A percentile compares a stretch with the other conserved stretches of the same genome.
These are phyloP conservation scores for cat (Felis catus) DNA, from an alignment of 2,113 vertebrate genomes.

Conservation along the genomic window DNA sequence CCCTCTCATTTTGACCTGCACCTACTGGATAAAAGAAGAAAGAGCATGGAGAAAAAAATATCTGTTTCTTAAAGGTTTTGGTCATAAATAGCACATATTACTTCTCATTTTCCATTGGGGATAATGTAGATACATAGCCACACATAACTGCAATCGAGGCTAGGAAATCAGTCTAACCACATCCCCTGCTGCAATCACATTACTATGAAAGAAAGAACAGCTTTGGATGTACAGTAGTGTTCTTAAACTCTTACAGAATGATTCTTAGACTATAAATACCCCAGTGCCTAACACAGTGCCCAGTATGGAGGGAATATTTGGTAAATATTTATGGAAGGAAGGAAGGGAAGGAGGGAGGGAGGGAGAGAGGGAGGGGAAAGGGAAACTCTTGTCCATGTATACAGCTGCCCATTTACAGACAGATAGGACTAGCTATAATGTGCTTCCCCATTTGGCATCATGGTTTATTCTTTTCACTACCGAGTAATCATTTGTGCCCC, in stretches of 20 bases:
- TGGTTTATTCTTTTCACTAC: not conserved
- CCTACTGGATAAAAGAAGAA: not conserved
- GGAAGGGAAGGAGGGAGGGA: not conserved
- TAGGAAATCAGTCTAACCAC: not conserved
- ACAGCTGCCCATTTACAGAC: not conserved
- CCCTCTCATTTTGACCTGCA: not conserved
- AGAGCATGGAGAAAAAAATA: not conserved
- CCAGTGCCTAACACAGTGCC: not conserved
- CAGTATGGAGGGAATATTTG: not conserved
- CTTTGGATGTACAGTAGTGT: not conserved
- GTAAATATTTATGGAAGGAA: not conserved
- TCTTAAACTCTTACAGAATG: not conserved
- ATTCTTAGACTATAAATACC: not conserved
- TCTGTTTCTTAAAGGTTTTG: not conserved
- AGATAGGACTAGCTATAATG: not conserved
- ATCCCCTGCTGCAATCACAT: not conserved
- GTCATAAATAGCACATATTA: not conserved
- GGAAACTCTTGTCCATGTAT: not conserved
- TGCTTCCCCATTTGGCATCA: not conserved
- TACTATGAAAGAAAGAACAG: not conserved
- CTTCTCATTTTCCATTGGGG: not conserved
- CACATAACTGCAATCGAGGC: not conserved
- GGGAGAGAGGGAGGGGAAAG: not conserved
- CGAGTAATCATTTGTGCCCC: not conserved
- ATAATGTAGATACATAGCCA: not conserved